These are phyloP conservation scores for Crocidura indochinensis DNA, from an alignment of 2,797 vertebrate species.

Conservation along the genomic window DNA sequence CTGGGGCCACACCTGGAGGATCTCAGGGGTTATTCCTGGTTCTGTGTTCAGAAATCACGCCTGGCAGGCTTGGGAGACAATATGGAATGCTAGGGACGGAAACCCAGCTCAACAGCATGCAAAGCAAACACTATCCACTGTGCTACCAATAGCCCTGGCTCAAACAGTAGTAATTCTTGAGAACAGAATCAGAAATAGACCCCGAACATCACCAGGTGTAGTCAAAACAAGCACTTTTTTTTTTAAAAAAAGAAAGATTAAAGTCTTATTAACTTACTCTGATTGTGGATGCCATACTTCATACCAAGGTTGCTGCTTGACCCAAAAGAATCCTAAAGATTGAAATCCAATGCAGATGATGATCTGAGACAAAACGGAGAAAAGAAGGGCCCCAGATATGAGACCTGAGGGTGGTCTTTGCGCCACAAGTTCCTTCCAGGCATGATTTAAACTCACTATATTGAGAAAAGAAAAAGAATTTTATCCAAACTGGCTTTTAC, in stretches of 20 bases:
- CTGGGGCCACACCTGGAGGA: too few species aligned
- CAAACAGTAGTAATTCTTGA: too few species aligned
- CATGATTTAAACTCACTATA: slow-evolving; percentile 98
- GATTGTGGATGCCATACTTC: slow-evolving; percentile 90
- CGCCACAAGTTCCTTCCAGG: slow-evolving; percentile 97
- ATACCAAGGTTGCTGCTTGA: slow-evolving; percentile 95
- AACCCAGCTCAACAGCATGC: too few species aligned
- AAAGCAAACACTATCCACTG: too few species aligned
- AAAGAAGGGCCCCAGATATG: slow-evolving; percentile 96
- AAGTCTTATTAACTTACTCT: slow-evolving; percentile 92
- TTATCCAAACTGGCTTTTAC: slow-evolving; percentile 20
- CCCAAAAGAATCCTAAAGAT: slow-evolving; percentile 94
- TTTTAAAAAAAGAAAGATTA: background rate
- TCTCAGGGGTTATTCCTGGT: too few species aligned
- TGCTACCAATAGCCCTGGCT: too few species aligned
- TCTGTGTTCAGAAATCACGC: too few species aligned
- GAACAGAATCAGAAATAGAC: too few species aligned
- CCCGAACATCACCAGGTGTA: too few species aligned
- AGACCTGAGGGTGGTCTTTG: slow-evolving; percentile 96
- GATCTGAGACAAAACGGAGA: slow-evolving; percentile 97
- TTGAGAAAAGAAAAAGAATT: slow-evolving; percentile 58
- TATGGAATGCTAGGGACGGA: too few species aligned
- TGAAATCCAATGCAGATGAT: slow-evolving; percentile 97
- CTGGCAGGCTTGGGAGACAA: too few species aligned
- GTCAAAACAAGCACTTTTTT: too few species aligned